phyloP scores from a whole-genome alignment of 2,113 vertebrate species.

The Myocastor coypus region DNA sequence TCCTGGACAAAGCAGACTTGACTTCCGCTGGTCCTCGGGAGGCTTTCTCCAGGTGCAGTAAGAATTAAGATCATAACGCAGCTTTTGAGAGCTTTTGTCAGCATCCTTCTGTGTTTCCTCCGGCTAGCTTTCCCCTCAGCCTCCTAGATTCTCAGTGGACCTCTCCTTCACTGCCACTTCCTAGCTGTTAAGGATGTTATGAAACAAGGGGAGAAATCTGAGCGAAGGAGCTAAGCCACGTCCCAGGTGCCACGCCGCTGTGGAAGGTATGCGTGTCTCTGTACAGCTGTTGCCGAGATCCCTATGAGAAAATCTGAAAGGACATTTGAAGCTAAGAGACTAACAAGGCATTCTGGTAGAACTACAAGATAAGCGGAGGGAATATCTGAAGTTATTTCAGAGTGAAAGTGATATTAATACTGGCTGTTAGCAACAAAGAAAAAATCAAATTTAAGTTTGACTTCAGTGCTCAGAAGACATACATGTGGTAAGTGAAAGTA shows the following conservation, averaged over 20 bases:
- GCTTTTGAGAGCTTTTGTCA: slow-evolving; percentile 52
- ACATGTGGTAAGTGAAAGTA: slow-evolving; percentile 22
- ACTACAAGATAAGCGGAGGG: slow-evolving; percentile 82
- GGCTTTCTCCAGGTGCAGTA: slow-evolving; percentile 75
- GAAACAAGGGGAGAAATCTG: slow-evolving; percentile 77
- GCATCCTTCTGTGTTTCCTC: slow-evolving; percentile 55
- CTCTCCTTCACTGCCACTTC: slow-evolving; percentile 57
- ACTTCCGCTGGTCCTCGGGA: background rate
- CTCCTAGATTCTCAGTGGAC: slow-evolving; percentile 82
- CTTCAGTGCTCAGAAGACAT: slow-evolving; percentile 39
- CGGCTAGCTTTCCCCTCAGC: slow-evolving; percentile 76
- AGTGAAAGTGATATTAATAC: slow-evolving; percentile 81
- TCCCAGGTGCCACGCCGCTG: slow-evolving; percentile 70
- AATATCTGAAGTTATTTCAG: slow-evolving; percentile 86
- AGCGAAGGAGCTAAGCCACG: slow-evolving; percentile 77
- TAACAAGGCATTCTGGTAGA: slow-evolving; percentile 89
- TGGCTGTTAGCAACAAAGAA: slow-evolving; percentile 70
- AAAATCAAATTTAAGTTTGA: background rate
- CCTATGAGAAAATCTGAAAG: slow-evolving; percentile 82
- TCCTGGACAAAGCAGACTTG: slow-evolving; percentile 53
- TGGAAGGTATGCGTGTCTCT: slow-evolving; percentile 83
- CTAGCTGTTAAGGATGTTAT: slow-evolving; percentile 80
- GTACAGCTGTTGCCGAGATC: slow-evolving; percentile 85
- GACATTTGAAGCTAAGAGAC: slow-evolving; percentile 86
- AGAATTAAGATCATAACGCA: slow-evolving; percentile 71